These are phyloP conservation scores for Hemaris fuciformis DNA, from an alignment of 2,888 invertebrate genomes.

Conservation along the genomic window DNA sequence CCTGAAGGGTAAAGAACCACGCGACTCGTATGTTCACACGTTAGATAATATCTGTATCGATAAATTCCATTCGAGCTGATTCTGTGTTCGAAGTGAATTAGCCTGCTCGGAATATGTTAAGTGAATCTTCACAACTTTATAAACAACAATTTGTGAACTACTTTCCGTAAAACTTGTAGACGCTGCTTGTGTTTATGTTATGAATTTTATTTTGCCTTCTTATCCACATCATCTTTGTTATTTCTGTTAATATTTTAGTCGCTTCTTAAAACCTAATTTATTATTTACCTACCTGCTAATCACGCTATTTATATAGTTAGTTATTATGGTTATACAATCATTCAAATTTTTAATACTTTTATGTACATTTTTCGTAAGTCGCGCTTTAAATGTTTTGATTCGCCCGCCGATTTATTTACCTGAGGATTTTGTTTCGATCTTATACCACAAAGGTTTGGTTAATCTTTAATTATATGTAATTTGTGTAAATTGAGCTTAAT, in stretches of 20 bases:
- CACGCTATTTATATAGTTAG: too few relatives aligned
- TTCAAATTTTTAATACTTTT: too few relatives aligned
- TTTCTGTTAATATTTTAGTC: not conserved
- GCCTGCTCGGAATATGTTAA: not conserved
- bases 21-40: constrained; percentile 7
- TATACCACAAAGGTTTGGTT: too few relatives aligned
- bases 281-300: too few relatives aligned
- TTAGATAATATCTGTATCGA: constrained; percentile 9
- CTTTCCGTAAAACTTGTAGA: not conserved
- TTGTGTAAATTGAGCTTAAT: too few relatives aligned
- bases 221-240: not conserved
- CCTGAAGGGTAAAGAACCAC: constrained; percentile 5
- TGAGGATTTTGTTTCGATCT: too few relatives aligned
- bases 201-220: not conserved
- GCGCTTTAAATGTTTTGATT: too few relatives aligned
- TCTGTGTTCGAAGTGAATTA: not conserved
- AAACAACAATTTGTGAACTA: not conserved
- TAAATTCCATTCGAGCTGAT: constrained; percentile 3
- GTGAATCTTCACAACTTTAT: not conserved
- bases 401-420: too few relatives aligned
- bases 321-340: too few relatives aligned
- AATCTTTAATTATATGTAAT: too few relatives aligned
- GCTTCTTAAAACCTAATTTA: too few relatives aligned
- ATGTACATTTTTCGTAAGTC: too few relatives aligned
- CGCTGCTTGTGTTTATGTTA: not conserved